Conservation (phyloP, 2,888 invertebrate genomes). For the Melitaea athalia region DNA sequence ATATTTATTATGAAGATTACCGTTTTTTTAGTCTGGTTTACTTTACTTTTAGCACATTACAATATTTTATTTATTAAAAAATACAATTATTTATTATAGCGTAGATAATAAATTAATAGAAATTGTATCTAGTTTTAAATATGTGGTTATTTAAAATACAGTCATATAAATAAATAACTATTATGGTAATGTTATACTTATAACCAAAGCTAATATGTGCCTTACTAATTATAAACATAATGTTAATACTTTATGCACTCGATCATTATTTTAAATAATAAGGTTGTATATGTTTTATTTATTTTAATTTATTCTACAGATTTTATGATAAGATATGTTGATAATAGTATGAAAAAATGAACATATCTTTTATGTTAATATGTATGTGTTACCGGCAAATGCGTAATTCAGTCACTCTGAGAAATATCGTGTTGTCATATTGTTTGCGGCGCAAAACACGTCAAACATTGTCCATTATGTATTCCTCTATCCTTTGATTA, state of each 20-base stretch:
- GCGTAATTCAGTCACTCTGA: no score
- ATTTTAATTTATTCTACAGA: constrained; percentile 8
- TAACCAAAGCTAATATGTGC: constrained; percentile 62
- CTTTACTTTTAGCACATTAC: not conserved
- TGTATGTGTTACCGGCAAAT: no score
- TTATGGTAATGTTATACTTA: constrained; percentile 22
- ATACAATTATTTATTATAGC: constrained; percentile 16
- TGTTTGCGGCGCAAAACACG: no score
- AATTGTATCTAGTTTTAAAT: constrained; percentile 18
- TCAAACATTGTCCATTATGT: no score
- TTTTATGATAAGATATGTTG: not conserved
- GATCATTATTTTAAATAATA: constrained; percentile 6
- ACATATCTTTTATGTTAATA: not conserved
- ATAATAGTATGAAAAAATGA: not conserved
- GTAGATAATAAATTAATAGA: not conserved
- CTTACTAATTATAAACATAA: constrained; percentile 61
- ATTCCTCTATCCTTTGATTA: no score
- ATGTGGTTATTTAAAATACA: constrained; percentile 8
- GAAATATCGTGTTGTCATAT: no score
- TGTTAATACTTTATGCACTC: constrained; percentile 9
- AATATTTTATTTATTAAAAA: not conserved
- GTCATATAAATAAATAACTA: constrained; percentile 26
- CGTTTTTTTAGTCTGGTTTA: not conserved
- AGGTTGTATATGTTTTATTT: not conserved
- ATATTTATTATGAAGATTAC: not conserved